Evolutionary conservation across 2,888 invertebrate species (phyloP), one percentile per base, ranked within the genome.

Genomic region (Cataglyphis livida): DNA sequence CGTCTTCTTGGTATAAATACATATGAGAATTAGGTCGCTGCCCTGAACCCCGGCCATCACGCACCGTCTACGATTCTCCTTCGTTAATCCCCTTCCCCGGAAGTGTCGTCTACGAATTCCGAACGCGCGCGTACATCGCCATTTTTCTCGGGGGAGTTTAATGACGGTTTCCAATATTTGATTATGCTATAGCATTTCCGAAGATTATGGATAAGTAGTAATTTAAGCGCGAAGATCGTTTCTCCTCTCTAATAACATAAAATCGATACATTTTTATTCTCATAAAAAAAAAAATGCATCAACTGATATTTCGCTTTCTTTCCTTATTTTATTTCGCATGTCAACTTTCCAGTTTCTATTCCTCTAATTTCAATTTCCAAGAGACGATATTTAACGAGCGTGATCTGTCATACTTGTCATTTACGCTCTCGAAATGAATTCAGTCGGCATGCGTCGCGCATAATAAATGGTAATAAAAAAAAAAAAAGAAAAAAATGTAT

Each of bases 1-100:
- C 90, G 89, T 90, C 91, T 90, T 91, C 90, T 87, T 51, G 92
- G 89, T 93, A 93, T 93, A 93, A 93, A 93, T 93, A 93, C 90
- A 92, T 91, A 90, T 89, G 90, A 91, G 92, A 93, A 92, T 84
- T 93, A 88, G 93, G 92, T 92, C 92, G 91, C 89, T 91, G 88
- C 86, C 88, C 91, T 91, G 91, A 86, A 90, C 84, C 89, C 78
- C 83, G 82, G 84, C 73, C 88, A 85, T 85, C 88, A 85, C 32
- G 32, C 86, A 84, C 85, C 84, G 87, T 88, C 90, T 88, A 85
- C 85, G 85, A 87, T 88, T 83, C 84, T 81, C 62, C 84, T 44
- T 78, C 81, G 74, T 65, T 79, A 71, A 44, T 48, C 18, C 44
- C 51, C 44, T 48, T 75, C 85, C 85, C 85, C 90, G 90, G 87